These are phyloP conservation scores for Babyrousa celebensis DNA, from an alignment of 2,797 vertebrate species.

Conservation along the genomic window DNA sequence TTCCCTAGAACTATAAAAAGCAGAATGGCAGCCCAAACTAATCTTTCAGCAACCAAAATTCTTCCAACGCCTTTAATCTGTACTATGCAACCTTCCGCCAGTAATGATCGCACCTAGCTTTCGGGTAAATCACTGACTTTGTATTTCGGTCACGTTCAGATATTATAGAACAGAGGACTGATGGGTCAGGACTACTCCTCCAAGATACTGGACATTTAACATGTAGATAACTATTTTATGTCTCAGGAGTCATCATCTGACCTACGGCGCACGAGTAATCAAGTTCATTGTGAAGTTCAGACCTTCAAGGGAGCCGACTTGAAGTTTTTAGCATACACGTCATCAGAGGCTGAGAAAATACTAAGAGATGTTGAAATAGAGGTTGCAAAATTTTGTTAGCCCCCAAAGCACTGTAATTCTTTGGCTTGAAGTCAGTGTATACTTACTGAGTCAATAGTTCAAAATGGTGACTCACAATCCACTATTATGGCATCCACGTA, in stretches of 20 bases:
- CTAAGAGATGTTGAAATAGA: background rate
- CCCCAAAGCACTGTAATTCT: background rate
- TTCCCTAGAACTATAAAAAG: background rate
- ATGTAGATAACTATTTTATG: background rate
- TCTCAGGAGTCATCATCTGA: background rate
- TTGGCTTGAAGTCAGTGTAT: background rate
- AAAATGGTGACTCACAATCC: background rate
- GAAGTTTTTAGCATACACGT: background rate
- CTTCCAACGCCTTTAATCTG: background rate
- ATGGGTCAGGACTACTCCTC: background rate
- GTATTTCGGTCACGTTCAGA: background rate
- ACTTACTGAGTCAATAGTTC: background rate
- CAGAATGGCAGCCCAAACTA: background rate
- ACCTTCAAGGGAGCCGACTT: background rate
- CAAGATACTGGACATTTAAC: background rate
- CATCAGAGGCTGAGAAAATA: background rate
- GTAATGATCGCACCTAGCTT: background rate
- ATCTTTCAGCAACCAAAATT: background rate
- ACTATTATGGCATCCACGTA: background rate
- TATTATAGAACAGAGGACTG: background rate
- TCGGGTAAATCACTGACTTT: background rate
- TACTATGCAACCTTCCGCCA: background rate
- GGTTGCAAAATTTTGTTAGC: background rate
- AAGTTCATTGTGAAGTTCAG: background rate
- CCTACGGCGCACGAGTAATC: background rate